Conservation (phyloP, 2,797 vertebrate genomes). For the Cebuella pygmaea region DNA sequence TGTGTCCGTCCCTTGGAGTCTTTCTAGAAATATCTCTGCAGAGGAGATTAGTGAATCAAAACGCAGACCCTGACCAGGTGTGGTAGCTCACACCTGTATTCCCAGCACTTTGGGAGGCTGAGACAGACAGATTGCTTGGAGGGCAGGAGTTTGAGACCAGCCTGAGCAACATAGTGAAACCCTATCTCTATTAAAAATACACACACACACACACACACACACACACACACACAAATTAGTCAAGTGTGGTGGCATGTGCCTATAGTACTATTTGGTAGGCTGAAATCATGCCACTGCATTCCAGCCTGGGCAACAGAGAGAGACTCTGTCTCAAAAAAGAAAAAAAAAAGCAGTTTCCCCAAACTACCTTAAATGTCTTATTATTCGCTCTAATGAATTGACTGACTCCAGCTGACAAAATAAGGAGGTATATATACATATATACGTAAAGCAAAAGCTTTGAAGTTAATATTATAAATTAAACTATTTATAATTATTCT, state of each 20-base stretch:
- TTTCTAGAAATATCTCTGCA: neutral
- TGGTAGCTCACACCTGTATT: neutral
- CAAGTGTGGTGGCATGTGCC: neutral
- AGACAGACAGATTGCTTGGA: neutral
- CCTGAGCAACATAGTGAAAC: too few species aligned
- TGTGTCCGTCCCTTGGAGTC: neutral
- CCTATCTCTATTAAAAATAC: too few species aligned
- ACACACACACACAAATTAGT: neutral
- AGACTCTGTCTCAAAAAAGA: neutral
- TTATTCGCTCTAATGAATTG: neutral
- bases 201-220: too few species aligned
- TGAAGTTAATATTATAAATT: neutral
- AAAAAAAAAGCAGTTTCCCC: neutral
- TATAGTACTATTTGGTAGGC: neutral
- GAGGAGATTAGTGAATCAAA: neutral
- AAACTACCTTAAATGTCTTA: neutral
- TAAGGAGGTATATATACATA: neutral
- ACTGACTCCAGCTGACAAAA: neutral
- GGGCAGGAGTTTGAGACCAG: too few species aligned
- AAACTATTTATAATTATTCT: neutral
- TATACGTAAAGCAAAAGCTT: neutral
- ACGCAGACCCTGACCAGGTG: neutral
- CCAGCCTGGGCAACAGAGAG: neutral
- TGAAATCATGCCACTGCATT: neutral
- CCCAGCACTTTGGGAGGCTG: neutral